Percentiles rank a stretch among this genome's conserved stretches.
These are phyloP conservation scores for Anoura caudifer DNA, from an alignment of 2,113 vertebrate species.

Conservation along the genomic window DNA sequence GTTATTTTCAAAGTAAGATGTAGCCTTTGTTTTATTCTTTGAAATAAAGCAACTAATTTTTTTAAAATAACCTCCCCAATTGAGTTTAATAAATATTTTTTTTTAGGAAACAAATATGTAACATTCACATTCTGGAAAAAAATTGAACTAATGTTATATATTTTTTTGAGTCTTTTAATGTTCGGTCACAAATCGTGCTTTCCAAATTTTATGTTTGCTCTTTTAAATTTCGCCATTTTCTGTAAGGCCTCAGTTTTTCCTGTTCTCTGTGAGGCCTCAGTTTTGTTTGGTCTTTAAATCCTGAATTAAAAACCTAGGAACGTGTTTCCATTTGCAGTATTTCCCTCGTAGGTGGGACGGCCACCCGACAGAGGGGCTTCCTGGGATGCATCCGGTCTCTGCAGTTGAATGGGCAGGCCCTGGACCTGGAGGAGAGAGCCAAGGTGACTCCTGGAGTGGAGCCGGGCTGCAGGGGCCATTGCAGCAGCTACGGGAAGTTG, in stretches of 20 bases:
- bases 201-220: not conserved
- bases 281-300: not conserved
- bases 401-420: constrained; percentile 88
- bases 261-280: not conserved
- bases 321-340: constrained; percentile 51
- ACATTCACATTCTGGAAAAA: not conserved
- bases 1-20: not conserved
- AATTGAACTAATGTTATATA: not conserved
- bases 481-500: constrained; percentile 92
- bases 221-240: not conserved
- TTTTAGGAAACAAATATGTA: not conserved
- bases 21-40: not conserved
- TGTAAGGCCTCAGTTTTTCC: not conserved
- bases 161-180: not conserved
- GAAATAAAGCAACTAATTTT: not conserved
- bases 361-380: constrained; percentile 95
- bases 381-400: constrained; percentile 93
- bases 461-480: constrained; percentile 93
- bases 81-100: not conserved
- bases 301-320: not conserved
- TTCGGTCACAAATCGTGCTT: not conserved
- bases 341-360: constrained; percentile 88
- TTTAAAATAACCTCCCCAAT: not conserved
- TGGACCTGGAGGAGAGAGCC: constrained; percentile 92
- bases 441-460: constrained; percentile 91